Base-by-base conservation (phyloP, 2,797 vertebrate species). In the Hypotaenidia okinawae region DNA sequence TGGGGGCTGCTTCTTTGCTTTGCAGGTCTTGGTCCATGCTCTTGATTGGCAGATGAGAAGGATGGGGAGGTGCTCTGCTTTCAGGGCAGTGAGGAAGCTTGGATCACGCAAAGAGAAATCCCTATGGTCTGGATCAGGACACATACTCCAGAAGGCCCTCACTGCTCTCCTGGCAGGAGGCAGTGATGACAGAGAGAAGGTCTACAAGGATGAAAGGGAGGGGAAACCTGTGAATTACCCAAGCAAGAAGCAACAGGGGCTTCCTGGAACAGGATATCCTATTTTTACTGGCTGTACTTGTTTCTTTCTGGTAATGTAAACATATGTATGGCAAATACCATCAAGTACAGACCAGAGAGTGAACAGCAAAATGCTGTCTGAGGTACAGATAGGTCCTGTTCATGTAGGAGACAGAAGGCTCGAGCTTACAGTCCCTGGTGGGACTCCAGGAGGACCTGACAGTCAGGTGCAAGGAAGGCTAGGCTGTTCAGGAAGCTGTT, bases 41-140 rank as follows among this genome's bases (percentile, higher is more conserved):
- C 52, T 51, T 35, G 16, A 33, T 74, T 84, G 67, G 52, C 52
- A 87, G 24, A 68, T 3, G 2, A n/a, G 16, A 66, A 30, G n/a
- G 23, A 59, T 5, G 22, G 39, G 49, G 54, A 77, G 2, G 9
- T 72, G 16, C 15, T 87, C 77, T 77, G 23, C 28, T 92, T 55
- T 70, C 24, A 45, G 43, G 57, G 18, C 22, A 72, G 17, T 27
- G 63, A 28, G 22, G 35, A 37, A 16, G 21, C 27, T 84, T 81
- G 68, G 32, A 55, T 86, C 3, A 0, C 22, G 43, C 66, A 27
- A 15, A 89, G 24, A 67, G 69, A 59, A 87, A 59, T 9, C 2
- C 1, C 45, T 59, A 2, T 0, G 2, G 12, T 24, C 43, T 72
- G 41, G 55, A 19, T 32, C 3, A 6, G 37, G 22, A 30, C 15